Evolutionary conservation across 2,797 vertebrate species (phyloP).

Genomic region (Oophaga sylvatica): DNA sequence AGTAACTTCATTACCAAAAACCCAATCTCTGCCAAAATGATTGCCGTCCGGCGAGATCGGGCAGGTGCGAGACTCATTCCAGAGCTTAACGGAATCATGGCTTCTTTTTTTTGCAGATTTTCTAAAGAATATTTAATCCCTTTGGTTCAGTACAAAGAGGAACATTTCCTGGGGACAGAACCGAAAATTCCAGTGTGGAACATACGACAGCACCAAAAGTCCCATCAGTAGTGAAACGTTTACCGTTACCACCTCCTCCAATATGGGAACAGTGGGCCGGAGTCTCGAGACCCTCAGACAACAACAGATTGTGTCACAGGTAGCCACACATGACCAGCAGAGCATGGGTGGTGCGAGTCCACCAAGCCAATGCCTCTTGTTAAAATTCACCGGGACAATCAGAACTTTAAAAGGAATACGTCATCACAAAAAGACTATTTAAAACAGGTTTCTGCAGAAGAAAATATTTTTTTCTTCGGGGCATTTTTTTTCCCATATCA

Average conservation of each 20-base stretch:
- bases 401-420: too few species aligned
- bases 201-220: not conserved
- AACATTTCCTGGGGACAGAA: not conserved
- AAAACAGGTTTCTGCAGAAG: too few species aligned
- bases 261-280: not conserved
- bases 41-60: constrained; percentile 7
- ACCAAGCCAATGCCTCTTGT: too few species aligned
- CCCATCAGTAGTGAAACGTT: not conserved
- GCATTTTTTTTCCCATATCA: too few species aligned
- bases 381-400: too few species aligned
- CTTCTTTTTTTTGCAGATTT: constrained; percentile 8
- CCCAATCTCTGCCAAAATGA: constrained; percentile 33
- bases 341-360: too few species aligned
- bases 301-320: not conserved
- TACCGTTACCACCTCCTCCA: too few species aligned
- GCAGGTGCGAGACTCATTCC: constrained; percentile 30
- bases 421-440: too few species aligned
- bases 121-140: constrained; percentile 11
- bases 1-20: constrained; percentile 23
- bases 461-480: too few species aligned
- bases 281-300: not conserved
- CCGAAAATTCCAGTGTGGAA: not conserved
- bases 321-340: too few species aligned
- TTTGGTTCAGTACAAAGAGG: constrained; percentile 1
- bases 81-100: not conserved